These are phyloP conservation scores for Gymnorhina tibicen DNA, from an alignment of 2,113 vertebrate species.

Conservation along the genomic window DNA sequence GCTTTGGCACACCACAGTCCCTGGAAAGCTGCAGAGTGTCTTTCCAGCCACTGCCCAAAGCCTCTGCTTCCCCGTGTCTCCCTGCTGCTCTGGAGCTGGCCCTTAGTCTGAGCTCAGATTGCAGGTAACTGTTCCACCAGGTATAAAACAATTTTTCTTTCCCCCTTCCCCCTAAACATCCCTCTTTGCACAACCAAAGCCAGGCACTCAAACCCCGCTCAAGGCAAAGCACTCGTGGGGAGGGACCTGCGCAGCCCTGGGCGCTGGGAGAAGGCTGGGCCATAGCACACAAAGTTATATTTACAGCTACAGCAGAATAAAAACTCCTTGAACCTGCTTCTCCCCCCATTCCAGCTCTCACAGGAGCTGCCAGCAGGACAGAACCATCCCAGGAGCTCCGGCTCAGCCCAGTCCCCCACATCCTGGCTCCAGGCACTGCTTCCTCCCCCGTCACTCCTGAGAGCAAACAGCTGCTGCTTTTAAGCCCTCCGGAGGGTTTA, in stretches of 20 bases:
- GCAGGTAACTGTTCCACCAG: background rate
- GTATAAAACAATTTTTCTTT: background rate
- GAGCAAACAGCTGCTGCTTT: background rate
- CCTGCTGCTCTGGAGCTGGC: background rate
- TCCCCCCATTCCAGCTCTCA: rapidly evolving
- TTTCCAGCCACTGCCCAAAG: background rate
- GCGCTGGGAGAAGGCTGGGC: too few species aligned
- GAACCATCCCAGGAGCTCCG: background rate
- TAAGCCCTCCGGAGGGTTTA: background rate
- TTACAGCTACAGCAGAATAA: background rate
- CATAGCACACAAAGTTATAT: rapidly evolving
- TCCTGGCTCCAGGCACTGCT: rapidly evolving
- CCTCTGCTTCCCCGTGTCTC: too few species aligned
- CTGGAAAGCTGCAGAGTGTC: background rate
- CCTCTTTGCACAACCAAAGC: background rate
- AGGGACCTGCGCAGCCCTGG: background rate
- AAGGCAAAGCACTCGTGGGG: rapidly evolving
- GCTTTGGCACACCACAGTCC: background rate
- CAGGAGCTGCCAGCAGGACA: background rate
- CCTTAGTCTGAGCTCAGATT: background rate
- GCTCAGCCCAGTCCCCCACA: rapidly evolving
- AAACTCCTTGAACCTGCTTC: background rate
- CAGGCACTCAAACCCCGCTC: background rate
- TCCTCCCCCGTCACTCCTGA: background rate
- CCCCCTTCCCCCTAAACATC: background rate